Base-by-base conservation (phyloP, 2,797 vertebrate species). In the Tokudaia muenninki region DNA sequence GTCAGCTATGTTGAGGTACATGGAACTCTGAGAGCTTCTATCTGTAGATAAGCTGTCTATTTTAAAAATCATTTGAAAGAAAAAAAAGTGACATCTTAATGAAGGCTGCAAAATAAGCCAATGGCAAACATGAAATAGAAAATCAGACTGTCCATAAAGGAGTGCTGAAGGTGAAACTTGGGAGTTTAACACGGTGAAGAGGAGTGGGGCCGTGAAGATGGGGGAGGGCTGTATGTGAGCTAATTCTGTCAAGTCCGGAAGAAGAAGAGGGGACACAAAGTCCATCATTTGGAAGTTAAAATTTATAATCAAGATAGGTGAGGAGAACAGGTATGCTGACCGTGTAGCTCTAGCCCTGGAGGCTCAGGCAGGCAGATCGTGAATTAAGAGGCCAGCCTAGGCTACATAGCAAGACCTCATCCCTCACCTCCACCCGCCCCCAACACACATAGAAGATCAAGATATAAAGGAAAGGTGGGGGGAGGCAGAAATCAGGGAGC, bases 81-180 rank as follows among this genome's bases (percentile, higher is more conserved):
- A 90, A 72, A 90, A 72, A 92, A 90, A 55, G 26, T 74, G 79
- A 65, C 9, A 44, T 81, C 65, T 94, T 91, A 57, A 12, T 89
- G 52, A 89, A 94, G 65, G 4, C 3, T 94, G 31, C 70, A 92
- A 96, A 84, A 77, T 52, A 86, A 86, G 37, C 3, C 37, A 34
- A 22, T 67, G 75, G 6, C 22, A 22, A 94, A 91, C 82, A 59
- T 79, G 19, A 86, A 90, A 61, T 89, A 91, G 1, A 93, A 91
- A 41, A n/a, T 4, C 34, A 72, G 44, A 87, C 52, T 70, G 90
- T 59, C 50, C n/a, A 47, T 26, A 61, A 61, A 74, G 74, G 2
- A 59, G 81, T 78, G 34, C 31, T 59, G 1, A 52, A 95, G 31
- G 9, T 55, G 10, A 90, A 72, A 19, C 29, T 81, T 57, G n/a